These are phyloP conservation scores for Drosophila recens DNA, from an alignment of 2,888 invertebrate species.

Conservation along the genomic window DNA sequence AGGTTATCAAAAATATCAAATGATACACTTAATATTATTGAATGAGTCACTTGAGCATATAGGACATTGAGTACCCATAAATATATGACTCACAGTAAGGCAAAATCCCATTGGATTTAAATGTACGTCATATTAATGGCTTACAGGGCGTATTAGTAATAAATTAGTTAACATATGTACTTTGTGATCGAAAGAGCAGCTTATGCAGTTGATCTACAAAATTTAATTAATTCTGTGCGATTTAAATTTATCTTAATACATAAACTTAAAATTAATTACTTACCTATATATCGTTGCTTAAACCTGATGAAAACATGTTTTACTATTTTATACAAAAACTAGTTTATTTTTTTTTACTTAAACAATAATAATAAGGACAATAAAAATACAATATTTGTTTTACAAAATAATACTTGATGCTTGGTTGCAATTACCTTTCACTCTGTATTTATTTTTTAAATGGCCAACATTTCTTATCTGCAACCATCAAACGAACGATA, in stretches of 20 bases:
- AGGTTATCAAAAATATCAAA: conserved; percentile 8
- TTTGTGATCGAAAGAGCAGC: not conserved
- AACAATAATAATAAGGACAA: conserved; percentile 58
- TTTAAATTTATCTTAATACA: too few species aligned
- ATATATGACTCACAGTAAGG: conserved; percentile 3
- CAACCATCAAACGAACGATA: conserved; percentile 30
- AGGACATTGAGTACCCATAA: not conserved
- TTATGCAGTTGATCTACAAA: too few species aligned
- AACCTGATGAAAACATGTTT: not conserved
- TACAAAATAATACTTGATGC: conserved; percentile 75
- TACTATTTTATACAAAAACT: conserved; percentile 68
- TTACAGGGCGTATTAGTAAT: not conserved
- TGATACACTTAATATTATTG: not conserved
- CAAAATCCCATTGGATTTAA: not conserved
- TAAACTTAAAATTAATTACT: not conserved
- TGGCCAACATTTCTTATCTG: conserved; percentile 42
- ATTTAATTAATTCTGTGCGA: too few species aligned
- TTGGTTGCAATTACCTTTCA: conserved; percentile 38
- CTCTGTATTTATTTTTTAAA: conserved; percentile 22
- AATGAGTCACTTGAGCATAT: conserved; percentile 9
- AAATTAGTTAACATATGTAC: not conserved
- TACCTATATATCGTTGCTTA: not conserved
- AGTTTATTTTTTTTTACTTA: conserved; percentile 65
- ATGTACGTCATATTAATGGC: not conserved
- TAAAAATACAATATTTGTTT: conserved; percentile 67